Conservation (phyloP, 2,113 vertebrate species). For the Heterotis niloticus region DNA sequence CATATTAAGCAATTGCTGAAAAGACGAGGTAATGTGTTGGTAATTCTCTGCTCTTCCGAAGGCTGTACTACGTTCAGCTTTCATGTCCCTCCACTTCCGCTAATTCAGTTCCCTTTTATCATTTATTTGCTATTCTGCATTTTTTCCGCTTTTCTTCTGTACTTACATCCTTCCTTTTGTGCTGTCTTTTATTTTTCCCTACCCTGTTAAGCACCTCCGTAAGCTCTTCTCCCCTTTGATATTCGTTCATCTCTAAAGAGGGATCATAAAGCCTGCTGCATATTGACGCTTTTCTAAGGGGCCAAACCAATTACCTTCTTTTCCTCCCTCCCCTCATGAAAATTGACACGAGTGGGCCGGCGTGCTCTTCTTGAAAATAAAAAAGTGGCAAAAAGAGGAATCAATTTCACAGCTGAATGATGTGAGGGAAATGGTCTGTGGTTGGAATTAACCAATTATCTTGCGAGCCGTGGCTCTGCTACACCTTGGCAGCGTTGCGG, state of each 20-base stretch:
- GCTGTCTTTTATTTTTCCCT: neutral
- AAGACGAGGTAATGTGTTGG: constrained; percentile 37
- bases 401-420: constrained; percentile 45
- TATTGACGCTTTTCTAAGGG: constrained; percentile 35
- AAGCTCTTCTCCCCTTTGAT: constrained; percentile 32
- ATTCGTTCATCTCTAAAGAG: constrained; percentile 34
- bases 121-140: neutral
- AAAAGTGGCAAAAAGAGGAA: constrained; percentile 27
- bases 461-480: constrained; percentile 17
- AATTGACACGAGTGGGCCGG: constrained; percentile 27
- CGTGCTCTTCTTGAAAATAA: constrained; percentile 32
- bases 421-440: constrained; percentile 29
- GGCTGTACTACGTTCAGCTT: constrained; percentile 36
- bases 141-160: neutral
- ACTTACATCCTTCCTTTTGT: neutral
- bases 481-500: constrained; percentile 1
- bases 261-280: constrained; percentile 33
- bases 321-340: neutral
- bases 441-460: constrained; percentile 43
- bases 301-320: constrained; percentile 43
- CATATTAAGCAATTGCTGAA: constrained; percentile 35
- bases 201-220: constrained; percentile 22
- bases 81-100: constrained; percentile 36
- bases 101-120: neutral
- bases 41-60: constrained; percentile 36